Evolutionary conservation across 2,888 invertebrate genomes (phyloP), one percentile per base, ranked within the genome.

Genomic region (Thymelicus sylvestris): DNA sequence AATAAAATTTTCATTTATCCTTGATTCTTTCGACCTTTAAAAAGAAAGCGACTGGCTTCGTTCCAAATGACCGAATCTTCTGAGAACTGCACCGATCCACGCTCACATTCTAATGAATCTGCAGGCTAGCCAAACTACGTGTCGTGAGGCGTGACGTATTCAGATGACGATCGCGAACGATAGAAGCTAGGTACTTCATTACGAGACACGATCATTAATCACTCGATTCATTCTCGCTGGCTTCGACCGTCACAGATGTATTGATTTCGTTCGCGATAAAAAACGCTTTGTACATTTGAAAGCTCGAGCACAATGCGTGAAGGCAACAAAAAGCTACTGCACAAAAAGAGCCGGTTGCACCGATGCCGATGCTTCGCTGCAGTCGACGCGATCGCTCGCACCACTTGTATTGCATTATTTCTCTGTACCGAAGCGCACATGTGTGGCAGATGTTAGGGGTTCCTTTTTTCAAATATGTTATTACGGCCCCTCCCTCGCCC

Each of bases 371-470:
- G 88, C 80, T 12, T 55, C 19, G 52, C 6, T 24, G 55, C 24
- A 55, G 73, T 86, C 85, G 85, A 81, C 87, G 88, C 80, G 87
- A 88, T 89, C 88, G 84, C 85, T 83, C 83, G 88, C 87, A 86
- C 90, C 83, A 87, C 90, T 90, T 88, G 89, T 90, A 89, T 92
- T 92, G 89, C 90, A 89, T 92, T 92, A 90, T 91, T 88, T 80
- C 83, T 83, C 81, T 82, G 84, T 87, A 86, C 87, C 83, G 83
- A 79, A 87, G 87, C 87, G 87, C 93, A 93, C 88, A 92, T 93
- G 93, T 87, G 87, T 83, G 83, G 88, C 93, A 93, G 93, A 93
- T 93, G 93, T 90, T 91, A 83, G 85, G 90, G 91, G 92, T 86
- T 89, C 83, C 85, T 90, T 71, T 90, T 92, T 92, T 90, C 86